Base-by-base conservation (phyloP, 2,888 invertebrate genomes). In the Plebejus anna region DNA sequence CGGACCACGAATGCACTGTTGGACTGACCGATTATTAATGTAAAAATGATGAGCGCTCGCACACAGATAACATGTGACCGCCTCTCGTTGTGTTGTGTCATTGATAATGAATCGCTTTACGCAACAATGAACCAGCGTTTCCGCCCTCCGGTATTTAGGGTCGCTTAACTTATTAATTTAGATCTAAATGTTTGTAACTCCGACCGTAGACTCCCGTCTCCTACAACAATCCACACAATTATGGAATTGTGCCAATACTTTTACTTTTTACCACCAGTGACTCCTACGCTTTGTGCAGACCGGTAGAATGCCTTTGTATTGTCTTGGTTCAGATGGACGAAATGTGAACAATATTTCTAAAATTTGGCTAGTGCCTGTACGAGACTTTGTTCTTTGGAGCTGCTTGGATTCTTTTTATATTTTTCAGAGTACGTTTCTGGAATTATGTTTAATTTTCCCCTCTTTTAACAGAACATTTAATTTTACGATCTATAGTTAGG, bases 21-120 rank as follows among this genome's bases (percentile, higher is more conserved):
- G 80, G 80, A 81, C 83, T 82, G 84, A 85, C 85, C 83, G 86
- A 87, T 88, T 89, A 90, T 90, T 90, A 88, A 89, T 90, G 90
- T 87, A 86, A 87, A 87, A 85, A 87, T 88, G 89, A 90, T 89
- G 90, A 87, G 86, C 86, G 82, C 82, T 81, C 82, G 80, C 78
- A 79, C 82, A 84, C 86, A 87, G 91, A 91, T 91, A 91, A 90
- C 84, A 88, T 88, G 85, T 87, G 89, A 88, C 86, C 87, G 85
- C 81, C 87, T 80, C 81, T 85, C 77, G 79, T 84, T 83, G 83
- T 86, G 88, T 83, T 83, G 83, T 86, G 89, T 84, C 88, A 87
- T 86, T 91, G 92, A 91, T 92, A 91, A 91, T 90, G 92, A 84
- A 89, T 79, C 79, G 81, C 70, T 79, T 79, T 77, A 81, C 76